Evolutionary conservation across 2,797 vertebrate genomes (phyloP).

Genomic region (Crocodylus rhombifer): DNA sequence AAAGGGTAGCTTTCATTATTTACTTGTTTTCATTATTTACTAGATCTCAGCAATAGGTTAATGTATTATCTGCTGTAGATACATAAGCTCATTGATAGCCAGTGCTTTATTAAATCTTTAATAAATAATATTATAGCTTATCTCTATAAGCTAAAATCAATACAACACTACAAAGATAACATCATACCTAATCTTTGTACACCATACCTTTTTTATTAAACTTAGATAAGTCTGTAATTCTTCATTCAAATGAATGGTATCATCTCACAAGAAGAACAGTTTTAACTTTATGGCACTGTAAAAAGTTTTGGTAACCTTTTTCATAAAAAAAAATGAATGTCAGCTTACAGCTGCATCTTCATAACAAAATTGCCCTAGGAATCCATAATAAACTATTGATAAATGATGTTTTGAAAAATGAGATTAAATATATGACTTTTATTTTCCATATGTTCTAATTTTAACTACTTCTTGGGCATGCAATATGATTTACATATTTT

Average conservation of each 20-base stretch:
- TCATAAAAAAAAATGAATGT: not conserved
- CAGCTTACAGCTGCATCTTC: not conserved
- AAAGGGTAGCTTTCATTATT: constrained; percentile 21
- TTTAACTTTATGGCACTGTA: not conserved
- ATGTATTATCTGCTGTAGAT: not conserved
- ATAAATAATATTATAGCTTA: constrained; percentile 56
- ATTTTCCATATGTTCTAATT: not conserved
- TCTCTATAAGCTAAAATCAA: constrained; percentile 60
- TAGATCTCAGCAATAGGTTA: not conserved
- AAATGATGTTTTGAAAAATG: rapidly evolving
- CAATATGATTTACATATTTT: not conserved
- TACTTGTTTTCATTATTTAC: constrained; percentile 15
- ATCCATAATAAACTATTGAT: not conserved
- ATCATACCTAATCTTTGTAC: constrained; percentile 38
- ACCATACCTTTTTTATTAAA: constrained; percentile 64
- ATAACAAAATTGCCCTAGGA: not conserved
- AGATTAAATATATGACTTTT: rapidly evolving
- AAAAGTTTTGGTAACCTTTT: not conserved
- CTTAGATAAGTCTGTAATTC: constrained; percentile 18
- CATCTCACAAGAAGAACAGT: constrained; percentile 9
- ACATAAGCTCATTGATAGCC: not conserved
- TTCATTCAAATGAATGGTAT: constrained; percentile 37
- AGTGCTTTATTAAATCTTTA: constrained; percentile 63
- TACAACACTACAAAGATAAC: constrained; percentile 32
- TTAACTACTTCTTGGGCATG: not conserved